Base-by-base conservation (phyloP, 2,797 vertebrate species). In the Macroramphosus scolopax region DNA sequence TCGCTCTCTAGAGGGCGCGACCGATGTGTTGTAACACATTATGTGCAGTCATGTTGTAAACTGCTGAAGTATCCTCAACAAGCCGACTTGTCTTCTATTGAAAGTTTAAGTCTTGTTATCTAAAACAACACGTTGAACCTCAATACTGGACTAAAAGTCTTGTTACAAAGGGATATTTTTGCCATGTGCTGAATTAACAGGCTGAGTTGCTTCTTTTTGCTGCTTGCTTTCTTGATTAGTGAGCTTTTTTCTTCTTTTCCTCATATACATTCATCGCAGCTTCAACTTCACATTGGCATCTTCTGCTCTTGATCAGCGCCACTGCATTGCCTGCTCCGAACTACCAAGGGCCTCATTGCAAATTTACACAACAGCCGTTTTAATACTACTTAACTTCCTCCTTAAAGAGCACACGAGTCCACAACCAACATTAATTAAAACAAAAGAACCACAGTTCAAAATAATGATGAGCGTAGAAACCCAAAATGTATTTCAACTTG, bases 1-100 rank as follows among this genome's bases (percentile, higher is more conserved):
- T 92, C 82, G 81, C 84, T 89, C 63, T 37, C 1, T 5, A 28
- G 42, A 63, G 51, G 16, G 51, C 32, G 51, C 39, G 46, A 52
- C 40, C 8, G 15, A 60, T 47, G 31, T 68, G 54, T 50, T 66
- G 54, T 43, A 61, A 61, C 42, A 26, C 71, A 75, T 70, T 70
- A 83, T 55, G 17, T 56, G 20, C 14, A 41, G 60, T 73, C 74
- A 60, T 70, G 61, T 60, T 51, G n/a, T 35, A 22, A 9, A 10
- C 14, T 34, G 43, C 36, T n/a, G 13, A 64, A 72, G 73, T 73
- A 80, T 80, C 71, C 68, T 42, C 18, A 65, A 72, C 48, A 68
- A 77, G 68, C 15, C 39, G 12, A 31, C 14, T 6, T 15, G 59
- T 80, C 68, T 46, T 29, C 33, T 62, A 64, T 73, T 73, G 17